Percentiles rank a stretch among this genome's conserved stretches.
phyloP scores from a whole-genome alignment of 1,140 invertebrate genomes.

The Dicyema japonicum region DNA sequence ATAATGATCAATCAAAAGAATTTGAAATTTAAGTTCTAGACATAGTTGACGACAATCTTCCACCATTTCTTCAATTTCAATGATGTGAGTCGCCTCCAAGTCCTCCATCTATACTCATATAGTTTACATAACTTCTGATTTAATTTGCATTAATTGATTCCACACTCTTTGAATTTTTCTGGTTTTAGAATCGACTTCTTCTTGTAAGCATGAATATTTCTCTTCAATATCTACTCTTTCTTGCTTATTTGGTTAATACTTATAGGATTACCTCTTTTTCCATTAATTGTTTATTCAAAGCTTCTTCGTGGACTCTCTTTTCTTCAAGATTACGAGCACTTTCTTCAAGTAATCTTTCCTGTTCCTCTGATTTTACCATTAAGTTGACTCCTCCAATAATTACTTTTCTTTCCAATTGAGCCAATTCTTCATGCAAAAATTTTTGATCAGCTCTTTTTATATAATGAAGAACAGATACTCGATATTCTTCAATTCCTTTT shows the following conservation, averaged over 20 bases:
- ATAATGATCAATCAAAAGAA: slow-evolving; percentile 42
- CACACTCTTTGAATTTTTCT: slow-evolving; percentile 57
- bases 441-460: slow-evolving; percentile 24
- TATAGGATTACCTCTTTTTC: slow-evolving; percentile 32
- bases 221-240: slow-evolving; percentile 79
- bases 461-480: background rate
- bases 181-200: slow-evolving; percentile 56
- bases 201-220: slow-evolving; percentile 50
- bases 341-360: slow-evolving; percentile 54
- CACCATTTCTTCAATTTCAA: slow-evolving; percentile 69
- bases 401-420: slow-evolving; percentile 64
- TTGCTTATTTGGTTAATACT: too few species aligned
- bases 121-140: slow-evolving; percentile 19
- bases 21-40: slow-evolving; percentile 56
- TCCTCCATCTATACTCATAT: slow-evolving; percentile 42
- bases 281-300: slow-evolving; percentile 30
- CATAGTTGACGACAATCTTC: slow-evolving; percentile 58
- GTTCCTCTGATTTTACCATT: slow-evolving; percentile 71
- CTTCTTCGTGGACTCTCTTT: slow-evolving; percentile 40
- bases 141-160: slow-evolving; percentile 19
- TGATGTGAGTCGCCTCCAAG: slow-evolving; percentile 59
- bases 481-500: background rate
- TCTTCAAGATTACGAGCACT: slow-evolving; percentile 55
- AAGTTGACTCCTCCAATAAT: slow-evolving; percentile 88
- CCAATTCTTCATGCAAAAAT: slow-evolving; percentile 41